These are phyloP conservation scores for Tenualosa ilisha DNA, from an alignment of 2,797 vertebrate genomes.

Conservation along the genomic window DNA sequence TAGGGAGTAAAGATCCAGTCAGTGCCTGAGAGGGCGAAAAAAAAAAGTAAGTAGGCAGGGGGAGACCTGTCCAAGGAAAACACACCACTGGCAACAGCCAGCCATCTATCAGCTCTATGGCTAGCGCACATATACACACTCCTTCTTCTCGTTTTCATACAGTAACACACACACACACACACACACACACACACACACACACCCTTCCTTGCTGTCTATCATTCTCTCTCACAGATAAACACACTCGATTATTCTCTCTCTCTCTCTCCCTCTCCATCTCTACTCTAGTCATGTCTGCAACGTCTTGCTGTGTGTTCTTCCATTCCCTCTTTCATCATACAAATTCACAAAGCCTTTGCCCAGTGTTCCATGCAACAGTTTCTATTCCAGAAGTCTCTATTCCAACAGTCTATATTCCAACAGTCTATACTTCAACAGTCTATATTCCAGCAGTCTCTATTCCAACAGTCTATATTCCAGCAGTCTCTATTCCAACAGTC, in stretches of 20 bases:
- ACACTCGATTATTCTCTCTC: not conserved
- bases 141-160: conserved; percentile 36
- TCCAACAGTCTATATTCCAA: too few species aligned
- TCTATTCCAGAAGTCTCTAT: not conserved
- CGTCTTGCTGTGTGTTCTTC: conserved; percentile 9
- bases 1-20: conserved; percentile 1
- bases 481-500: too few species aligned
- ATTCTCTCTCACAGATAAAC: conserved; percentile 38
- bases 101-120: conserved; percentile 59
- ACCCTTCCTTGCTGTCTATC: conserved; percentile 33
- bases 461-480: too few species aligned
- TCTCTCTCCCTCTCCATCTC: not conserved
- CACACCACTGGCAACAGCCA: conserved; percentile 63
- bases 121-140: conserved; percentile 23
- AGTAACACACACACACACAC: conserved; percentile 23
- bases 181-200: conserved; percentile 36
- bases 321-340: too few species aligned
- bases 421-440: too few species aligned
- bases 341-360: too few species aligned
- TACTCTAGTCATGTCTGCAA: not conserved
- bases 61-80: conserved; percentile 69
- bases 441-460: too few species aligned
- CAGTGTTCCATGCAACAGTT: not conserved
- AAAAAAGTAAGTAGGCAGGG: not conserved
- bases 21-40: not conserved